phyloP scores from a whole-genome alignment of 2,888 invertebrate genomes.

The Cordilura impudica region DNA sequence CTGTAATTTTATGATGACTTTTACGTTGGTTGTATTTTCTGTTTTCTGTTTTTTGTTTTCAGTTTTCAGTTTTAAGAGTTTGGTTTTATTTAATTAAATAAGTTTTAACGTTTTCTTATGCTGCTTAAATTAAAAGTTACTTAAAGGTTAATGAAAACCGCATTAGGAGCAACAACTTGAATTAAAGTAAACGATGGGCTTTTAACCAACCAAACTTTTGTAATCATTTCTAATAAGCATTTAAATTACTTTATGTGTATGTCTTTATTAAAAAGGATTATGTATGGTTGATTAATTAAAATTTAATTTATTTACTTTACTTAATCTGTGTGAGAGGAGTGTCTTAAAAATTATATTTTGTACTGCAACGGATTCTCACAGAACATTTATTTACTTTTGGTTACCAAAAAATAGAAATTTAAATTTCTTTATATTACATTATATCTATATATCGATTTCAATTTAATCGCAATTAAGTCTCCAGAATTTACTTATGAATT shows the following conservation, averaged over 20 bases:
- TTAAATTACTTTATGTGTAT: slow-evolving; percentile 28
- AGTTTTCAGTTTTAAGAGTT: slow-evolving; percentile 38
- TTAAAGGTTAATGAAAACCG: slow-evolving; percentile 60
- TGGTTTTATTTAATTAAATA: slow-evolving; percentile 59
- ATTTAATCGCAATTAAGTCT: too few relatives aligned
- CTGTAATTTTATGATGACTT: slow-evolving; percentile 57
- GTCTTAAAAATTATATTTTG: too few relatives aligned
- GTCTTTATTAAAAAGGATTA: neutral
- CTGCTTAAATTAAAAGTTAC: slow-evolving; percentile 60
- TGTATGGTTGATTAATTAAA: too few relatives aligned
- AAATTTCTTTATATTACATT: too few relatives aligned
- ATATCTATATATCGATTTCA: too few relatives aligned
- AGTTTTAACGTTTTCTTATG: slow-evolving; percentile 48
- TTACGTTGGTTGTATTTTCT: slow-evolving; percentile 36
- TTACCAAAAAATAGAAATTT: too few relatives aligned
- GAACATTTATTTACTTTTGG: too few relatives aligned
- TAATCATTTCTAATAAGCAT: slow-evolving; percentile 49
- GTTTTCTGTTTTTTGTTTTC: slow-evolving; percentile 19
- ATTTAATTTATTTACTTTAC: too few relatives aligned
- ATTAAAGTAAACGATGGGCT: slow-evolving; percentile 18
- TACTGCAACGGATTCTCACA: too few relatives aligned
- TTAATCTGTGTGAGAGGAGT: too few relatives aligned
- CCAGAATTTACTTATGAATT: too few relatives aligned
- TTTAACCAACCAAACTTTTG: slow-evolving; percentile 54
- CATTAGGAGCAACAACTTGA: slow-evolving; percentile 50